Evolutionary conservation across 1,140 invertebrate genomes (phyloP), one percentile per base, ranked within the genome.

Genomic region (Octopus bimaculoides): DNA sequence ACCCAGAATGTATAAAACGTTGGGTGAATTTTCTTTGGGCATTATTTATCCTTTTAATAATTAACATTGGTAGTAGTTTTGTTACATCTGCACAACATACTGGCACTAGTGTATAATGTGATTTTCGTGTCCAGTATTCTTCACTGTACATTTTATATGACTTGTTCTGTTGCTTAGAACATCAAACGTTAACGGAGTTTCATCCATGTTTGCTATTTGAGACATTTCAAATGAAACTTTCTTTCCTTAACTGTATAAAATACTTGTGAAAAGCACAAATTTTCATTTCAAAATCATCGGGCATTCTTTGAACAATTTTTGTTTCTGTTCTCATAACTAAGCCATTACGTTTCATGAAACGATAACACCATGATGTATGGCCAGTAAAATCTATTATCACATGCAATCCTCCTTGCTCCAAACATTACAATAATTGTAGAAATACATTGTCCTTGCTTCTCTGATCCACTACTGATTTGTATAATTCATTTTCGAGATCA

Each of bases 171-270:
- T 66, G n/a, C 12, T 14, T 14, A n/a, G 61, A 12, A 66, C 61
- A 66, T 66, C 61, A 66, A 66, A 66, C 12, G 61, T 66, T 3
- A 66, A n/a, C 12, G 61, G 61, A 66, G 3, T n/a, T n/a, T 66
- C n/a, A n/a, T 66, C 61, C 61, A 66, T 66, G 61, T 66, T 66
- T 66, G 12, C 61, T 14, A 66, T 66, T n/a, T 66, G 61, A 66
- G 12, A 14, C 12, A 66, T 1, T n/a, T 66, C n/a, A n/a, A 14
- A 66, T 3, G 12, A n/a, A 14, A 14, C n/a, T 66, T 66, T 66
- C n/a, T 66, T 66, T 66, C 61, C 61, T 66, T 12, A n/a, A 14
- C 12, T 2, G 12, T 2, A 66, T 66, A 14, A 66, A 12, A 66
- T 14, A 66, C 61, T n/a, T 66, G 61, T 66, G 61, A 66, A 66